A percentile compares a stretch with the other conserved stretches of the same genome.
Evolutionary conservation across 2,888 invertebrate species (phyloP).

Genomic region (Tipula confusa): DNA sequence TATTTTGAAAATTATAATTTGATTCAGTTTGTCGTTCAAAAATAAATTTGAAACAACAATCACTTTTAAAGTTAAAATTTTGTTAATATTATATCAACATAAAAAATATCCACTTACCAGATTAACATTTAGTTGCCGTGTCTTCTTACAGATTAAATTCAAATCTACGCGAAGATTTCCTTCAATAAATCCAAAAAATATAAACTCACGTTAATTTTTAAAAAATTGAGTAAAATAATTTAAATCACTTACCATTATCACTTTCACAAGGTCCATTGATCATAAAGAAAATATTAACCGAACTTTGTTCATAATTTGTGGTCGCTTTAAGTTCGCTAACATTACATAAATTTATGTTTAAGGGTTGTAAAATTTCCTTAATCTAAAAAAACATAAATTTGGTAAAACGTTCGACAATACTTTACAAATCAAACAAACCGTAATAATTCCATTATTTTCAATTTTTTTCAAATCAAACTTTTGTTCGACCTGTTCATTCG

Average conservation of each 20-base stretch:
- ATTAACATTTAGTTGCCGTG: not conserved
- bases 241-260: slow-evolving; percentile 36
- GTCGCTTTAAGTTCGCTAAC: slow-evolving; percentile 41
- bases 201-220: not conserved
- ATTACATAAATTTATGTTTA: slow-evolving; percentile 44
- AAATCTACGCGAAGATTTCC: not conserved
- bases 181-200: not conserved
- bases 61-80: too few species aligned
- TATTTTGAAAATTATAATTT: too few species aligned
- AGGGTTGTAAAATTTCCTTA: slow-evolving; percentile 37
- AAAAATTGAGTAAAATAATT: not conserved
- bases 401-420: too few species aligned
- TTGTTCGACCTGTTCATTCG: slow-evolving; percentile 44
- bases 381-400: slow-evolving; percentile 38
- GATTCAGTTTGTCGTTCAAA: too few species aligned
- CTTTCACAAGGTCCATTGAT: slow-evolving; percentile 43
- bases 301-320: slow-evolving; percentile 46
- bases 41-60: too few species aligned
- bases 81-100: not conserved
- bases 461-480: slow-evolving; percentile 44
- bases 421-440: too few species aligned
- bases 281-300: slow-evolving; percentile 46
- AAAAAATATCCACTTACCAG: not conserved
- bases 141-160: not conserved
- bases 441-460: slow-evolving; percentile 43